Base-by-base conservation (phyloP, 2,797 vertebrate genomes). In the Synanceia verrucosa region DNA sequence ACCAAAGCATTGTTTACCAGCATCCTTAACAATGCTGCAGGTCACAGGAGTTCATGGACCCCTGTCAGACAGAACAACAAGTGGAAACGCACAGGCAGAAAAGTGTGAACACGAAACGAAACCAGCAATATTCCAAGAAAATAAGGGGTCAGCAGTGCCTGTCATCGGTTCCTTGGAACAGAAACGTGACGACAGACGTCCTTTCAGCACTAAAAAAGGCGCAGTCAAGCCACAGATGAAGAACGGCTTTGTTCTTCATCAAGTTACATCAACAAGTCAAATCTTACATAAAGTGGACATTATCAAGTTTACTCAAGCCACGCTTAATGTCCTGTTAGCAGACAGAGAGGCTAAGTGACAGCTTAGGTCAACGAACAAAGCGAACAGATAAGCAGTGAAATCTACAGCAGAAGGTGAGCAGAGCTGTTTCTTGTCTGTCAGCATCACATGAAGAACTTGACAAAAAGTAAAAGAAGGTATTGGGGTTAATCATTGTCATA, bases 1-100 rank as follows among this genome's bases (percentile, higher is more conserved):
- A 85, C 87, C 90, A 88, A 77, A 73, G 62, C 82, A 86, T 88
- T 91, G 91, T 93, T 93, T 93, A 92, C 78, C 69, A 50, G 84
- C 83, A 83, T 79, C 82, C 78, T 70, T 71, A 76, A 88, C 73
- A 91, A 89, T 73, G 60, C 72, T 10, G 62, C 62, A 72, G 87
- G 87, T 90, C 79, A 80, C 66, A 44, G 77, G 66, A 86, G 86
- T 88, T 92, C 70, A 81, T 31, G 75, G 76, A 69, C 71, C 50
- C 50, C 44, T 64, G 62, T 55, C 56, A 75, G 70, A 81, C 21
- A 80, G 74, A 86, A 90, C 65, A 89, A 83, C 81, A 84, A 83
- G 81, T 82, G 82, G 73, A 88, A 86, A 77, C 37, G 60, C 65
- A 86, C 29, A 29, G 10, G 18, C 56, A 71, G 55, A 83, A 61